Evolutionary conservation across 2,888 invertebrate species (phyloP), one percentile per base, ranked within the genome.

Genomic region (Cantharis rufa): DNA sequence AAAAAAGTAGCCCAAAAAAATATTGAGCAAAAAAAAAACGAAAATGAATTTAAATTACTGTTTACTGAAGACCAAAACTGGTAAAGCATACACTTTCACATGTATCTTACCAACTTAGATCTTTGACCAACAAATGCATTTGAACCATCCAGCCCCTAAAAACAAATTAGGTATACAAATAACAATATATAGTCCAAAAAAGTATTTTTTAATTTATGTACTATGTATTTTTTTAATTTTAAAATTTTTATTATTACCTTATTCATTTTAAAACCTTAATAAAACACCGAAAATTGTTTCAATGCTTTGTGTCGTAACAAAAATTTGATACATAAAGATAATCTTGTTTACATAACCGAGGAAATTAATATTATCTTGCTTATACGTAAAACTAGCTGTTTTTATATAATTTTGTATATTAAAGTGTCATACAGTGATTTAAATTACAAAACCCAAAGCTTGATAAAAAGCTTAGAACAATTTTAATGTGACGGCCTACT

Each of bases 61-160:
- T 62, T 62, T 71, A 71, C 32, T 77, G 74, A 77, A 77, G 80
- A 80, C 81, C 80, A 78, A 79, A 80, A 78, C 74, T 81, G 82
- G 82, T 82, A 81, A 83, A 83, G 82, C 83, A 83, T 82, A 83
- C 82, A 83, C 80, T 80, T 74, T 77, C 74, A 74, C 74, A 77
- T 77, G 77, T 77, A 77, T 77, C 89, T 88, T 89, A 89, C 89
- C 89, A 89, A 88, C 86, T 89, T 89, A 84, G 88, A 88, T 85
- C 89, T 88, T 87, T 89, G 89, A 84, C 89, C 89, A 84, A 88
- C 88, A 86, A 89, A 88, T 83, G 88, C 87, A 86, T 88, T 89
- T 84, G 88, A 87, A 85, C 88, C 89, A 85, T 89, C 89, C 87
- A 89, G 87, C 84, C 86, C 88, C 89, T 89, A 88, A 85, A 88